Conservation (phyloP, 2,888 invertebrate species). For the Bibio marci region DNA sequence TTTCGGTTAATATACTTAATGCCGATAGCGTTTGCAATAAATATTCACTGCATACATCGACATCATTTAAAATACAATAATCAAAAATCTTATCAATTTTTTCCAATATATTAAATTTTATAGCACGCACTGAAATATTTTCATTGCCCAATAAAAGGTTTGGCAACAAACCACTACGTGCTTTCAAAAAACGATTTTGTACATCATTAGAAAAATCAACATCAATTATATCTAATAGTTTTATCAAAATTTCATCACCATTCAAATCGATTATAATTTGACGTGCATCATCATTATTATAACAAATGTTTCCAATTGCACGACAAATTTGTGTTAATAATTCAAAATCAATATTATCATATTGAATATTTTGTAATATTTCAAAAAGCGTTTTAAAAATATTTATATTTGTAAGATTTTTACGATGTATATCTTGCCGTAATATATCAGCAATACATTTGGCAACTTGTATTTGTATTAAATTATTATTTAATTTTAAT, state of each 20-base stretch:
- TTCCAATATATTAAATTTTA: slow-evolving; percentile 36
- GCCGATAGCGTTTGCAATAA: slow-evolving; percentile 37
- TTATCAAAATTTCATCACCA: slow-evolving; percentile 33
- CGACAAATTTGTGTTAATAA: slow-evolving; percentile 45
- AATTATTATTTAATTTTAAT: slow-evolving; percentile 29
- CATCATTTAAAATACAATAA: slow-evolving; percentile 32
- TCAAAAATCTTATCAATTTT: slow-evolving; percentile 31
- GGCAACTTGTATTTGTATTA: slow-evolving; percentile 38
- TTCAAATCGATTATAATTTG: slow-evolving; percentile 32
- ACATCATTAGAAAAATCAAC: slow-evolving; percentile 18
- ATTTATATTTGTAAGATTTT: slow-evolving; percentile 38
- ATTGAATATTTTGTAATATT: slow-evolving; percentile 32
- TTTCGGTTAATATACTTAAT: slow-evolving; percentile 43
- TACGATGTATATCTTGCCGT: slow-evolving; percentile 58
- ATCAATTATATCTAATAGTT: slow-evolving; percentile 26
- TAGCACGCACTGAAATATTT: slow-evolving; percentile 40
- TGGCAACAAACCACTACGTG: slow-evolving; percentile 56
- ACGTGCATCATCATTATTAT: slow-evolving; percentile 59
- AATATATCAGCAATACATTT: slow-evolving; percentile 68
- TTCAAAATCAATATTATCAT: slow-evolving; percentile 30
- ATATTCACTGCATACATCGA: slow-evolving; percentile 25
- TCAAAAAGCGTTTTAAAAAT: slow-evolving; percentile 13
- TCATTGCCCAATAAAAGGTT: slow-evolving; percentile 65
- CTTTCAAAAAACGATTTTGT: slow-evolving; percentile 38
- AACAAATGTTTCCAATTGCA: slow-evolving; percentile 77